These are phyloP conservation scores for Engystomops pustulosus DNA, from an alignment of 2,113 vertebrate genomes.

Conservation along the genomic window DNA sequence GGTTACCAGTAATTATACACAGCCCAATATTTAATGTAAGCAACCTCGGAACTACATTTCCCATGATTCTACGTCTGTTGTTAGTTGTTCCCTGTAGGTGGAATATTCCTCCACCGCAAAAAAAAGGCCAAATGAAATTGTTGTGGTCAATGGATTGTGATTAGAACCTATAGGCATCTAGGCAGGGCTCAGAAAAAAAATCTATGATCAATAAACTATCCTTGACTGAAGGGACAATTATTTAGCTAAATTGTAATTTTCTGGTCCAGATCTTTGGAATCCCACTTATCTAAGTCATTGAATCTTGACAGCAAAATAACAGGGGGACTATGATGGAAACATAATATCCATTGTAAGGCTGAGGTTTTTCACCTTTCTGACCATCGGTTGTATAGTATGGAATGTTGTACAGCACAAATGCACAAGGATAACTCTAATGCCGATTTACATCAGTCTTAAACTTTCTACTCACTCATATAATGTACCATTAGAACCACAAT, in stretches of 20 bases:
- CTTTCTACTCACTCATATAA: not conserved
- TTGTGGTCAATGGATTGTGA: not conserved
- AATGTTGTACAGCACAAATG: not conserved
- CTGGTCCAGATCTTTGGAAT: conserved; percentile 23
- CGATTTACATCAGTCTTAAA: not conserved
- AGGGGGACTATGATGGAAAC: not conserved
- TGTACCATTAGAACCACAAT: not conserved
- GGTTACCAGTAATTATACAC: conserved; percentile 32
- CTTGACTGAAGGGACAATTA: not conserved
- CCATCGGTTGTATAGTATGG: too few relatives aligned
- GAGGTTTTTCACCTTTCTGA: too few relatives aligned
- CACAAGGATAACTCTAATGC: not conserved
- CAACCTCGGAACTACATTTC: not conserved
- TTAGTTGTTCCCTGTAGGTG: too few relatives aligned
- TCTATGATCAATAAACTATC: conserved; percentile 20
- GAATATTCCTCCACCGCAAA: not conserved
- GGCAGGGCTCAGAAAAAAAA: not conserved
- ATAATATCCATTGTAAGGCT: not conserved
- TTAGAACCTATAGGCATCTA: not conserved
- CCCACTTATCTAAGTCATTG: not conserved
- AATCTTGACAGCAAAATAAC: conserved; percentile 18
- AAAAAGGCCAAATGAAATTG: not conserved
- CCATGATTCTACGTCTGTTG: not conserved
- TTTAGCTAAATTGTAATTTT: conserved; percentile 7
- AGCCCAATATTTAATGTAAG: not conserved